Evolutionary conservation across 1,140 invertebrate species (phyloP).

Genomic region (Bombyx mori): DNA sequence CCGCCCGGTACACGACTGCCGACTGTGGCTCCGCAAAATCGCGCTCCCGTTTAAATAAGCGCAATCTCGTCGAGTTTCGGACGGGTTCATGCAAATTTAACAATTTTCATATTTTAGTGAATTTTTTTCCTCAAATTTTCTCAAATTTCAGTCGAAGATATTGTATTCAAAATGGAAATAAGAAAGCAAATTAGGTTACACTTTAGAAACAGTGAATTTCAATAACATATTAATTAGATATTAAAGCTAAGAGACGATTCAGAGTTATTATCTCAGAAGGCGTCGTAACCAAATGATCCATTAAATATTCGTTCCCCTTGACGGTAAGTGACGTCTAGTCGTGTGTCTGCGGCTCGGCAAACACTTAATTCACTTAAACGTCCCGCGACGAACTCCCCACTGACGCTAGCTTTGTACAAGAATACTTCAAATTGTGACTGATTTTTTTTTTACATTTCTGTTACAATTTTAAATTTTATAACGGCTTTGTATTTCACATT

Average conservation of each 20-base stretch:
- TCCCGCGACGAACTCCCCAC: constrained; percentile 16
- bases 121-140: too few relatives aligned
- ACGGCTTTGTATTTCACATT: too few relatives aligned
- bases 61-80: constrained; percentile 1
- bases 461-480: too few relatives aligned
- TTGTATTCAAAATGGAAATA: too few relatives aligned
- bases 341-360: constrained; percentile 23
- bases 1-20: constrained; percentile 34
- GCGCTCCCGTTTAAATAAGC: constrained; percentile 25
- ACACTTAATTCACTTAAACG: constrained; percentile 42
- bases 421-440: not conserved
- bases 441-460: too few relatives aligned
- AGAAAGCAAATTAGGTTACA: too few relatives aligned
- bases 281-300: not conserved
- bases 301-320: constrained; percentile 10
- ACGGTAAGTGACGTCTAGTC: constrained; percentile 12
- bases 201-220: too few relatives aligned
- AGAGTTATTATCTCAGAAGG: too few relatives aligned
- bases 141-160: too few relatives aligned
- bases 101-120: too few relatives aligned
- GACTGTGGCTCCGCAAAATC: constrained; percentile 8
- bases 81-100: not conserved
- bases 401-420: not conserved
- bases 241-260: too few relatives aligned
- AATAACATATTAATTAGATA: too few relatives aligned